A percentile compares a stretch with the other conserved stretches of the same genome.
These are phyloP conservation scores for Pterocles orientalis DNA, from an alignment of 2,113 vertebrate genomes.

Conservation along the genomic window DNA sequence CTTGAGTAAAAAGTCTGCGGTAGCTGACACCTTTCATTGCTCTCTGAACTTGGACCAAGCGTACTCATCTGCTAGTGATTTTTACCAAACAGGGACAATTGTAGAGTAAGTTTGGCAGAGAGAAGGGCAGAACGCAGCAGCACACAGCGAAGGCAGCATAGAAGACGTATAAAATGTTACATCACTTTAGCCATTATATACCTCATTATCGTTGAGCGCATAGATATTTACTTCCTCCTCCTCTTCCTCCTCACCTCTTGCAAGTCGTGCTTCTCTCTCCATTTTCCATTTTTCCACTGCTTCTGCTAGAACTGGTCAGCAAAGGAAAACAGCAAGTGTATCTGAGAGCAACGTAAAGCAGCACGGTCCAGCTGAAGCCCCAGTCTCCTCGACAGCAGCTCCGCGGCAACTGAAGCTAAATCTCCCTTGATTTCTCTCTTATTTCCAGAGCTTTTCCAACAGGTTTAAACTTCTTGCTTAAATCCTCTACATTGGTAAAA, in stretches of 20 bases:
- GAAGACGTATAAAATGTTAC: not conserved
- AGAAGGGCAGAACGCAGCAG: not conserved
- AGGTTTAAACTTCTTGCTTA: not conserved
- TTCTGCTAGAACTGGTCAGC: slow-evolving; percentile 80
- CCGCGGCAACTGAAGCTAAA: not conserved
- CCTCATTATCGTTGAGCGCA: slow-evolving; percentile 84
- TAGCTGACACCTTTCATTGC: not conserved
- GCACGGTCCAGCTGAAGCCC: not conserved
- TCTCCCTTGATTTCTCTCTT: not conserved
- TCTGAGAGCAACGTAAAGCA: not conserved
- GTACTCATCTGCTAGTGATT: not conserved
- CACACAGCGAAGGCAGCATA: not conserved
- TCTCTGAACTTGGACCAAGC: not conserved
- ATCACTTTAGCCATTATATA: slow-evolving; percentile 29
- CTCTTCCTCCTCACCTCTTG: slow-evolving; percentile 80
- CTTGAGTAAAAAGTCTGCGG: not conserved
- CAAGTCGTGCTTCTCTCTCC: slow-evolving; percentile 82
- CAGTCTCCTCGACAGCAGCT: not conserved
- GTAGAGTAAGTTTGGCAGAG: not conserved
- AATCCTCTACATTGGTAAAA: accelerated
- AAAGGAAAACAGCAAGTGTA: not conserved
- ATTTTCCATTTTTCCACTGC: slow-evolving; percentile 88
- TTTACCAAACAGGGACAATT: not conserved
- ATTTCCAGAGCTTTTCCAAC: not conserved
- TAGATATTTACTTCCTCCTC: slow-evolving; percentile 94